Conservation (phyloP, 2,888 invertebrate genomes). For the Camponotus fellah region DNA sequence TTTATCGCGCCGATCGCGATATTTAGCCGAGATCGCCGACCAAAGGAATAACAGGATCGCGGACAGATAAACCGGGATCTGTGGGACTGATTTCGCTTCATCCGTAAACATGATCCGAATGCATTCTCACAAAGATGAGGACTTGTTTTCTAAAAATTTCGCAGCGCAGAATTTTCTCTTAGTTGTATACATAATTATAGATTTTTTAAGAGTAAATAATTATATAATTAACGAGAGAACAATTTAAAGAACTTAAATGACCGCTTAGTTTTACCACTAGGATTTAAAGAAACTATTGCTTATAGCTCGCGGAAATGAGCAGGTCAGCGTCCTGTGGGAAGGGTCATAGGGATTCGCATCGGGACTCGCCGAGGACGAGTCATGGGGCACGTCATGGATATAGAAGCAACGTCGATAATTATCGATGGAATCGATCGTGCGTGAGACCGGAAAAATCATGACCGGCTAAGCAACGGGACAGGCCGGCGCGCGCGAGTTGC, state of each 20-base stretch:
- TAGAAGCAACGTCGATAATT: slow-evolving; percentile 71
- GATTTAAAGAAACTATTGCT: neutral
- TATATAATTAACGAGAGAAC: neutral
- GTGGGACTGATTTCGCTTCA: slow-evolving; percentile 42
- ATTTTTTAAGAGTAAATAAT: neutral
- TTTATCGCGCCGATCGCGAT: slow-evolving; percentile 66
- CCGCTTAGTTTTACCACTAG: neutral
- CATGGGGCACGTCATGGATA: slow-evolving; percentile 23
- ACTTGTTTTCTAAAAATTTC: neutral
- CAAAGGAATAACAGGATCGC: slow-evolving; percentile 60
- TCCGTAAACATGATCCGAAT: slow-evolving; percentile 30
- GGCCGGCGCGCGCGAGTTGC: slow-evolving; percentile 55
- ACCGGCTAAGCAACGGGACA: slow-evolving; percentile 72
- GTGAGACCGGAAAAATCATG: slow-evolving; percentile 70
- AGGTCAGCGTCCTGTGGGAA: slow-evolving; percentile 28
- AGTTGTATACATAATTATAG: neutral
- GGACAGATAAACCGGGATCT: slow-evolving; percentile 55
- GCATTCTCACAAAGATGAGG: neutral
- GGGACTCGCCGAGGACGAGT: slow-evolving; percentile 23
- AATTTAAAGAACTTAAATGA: neutral
- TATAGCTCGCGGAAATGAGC: slow-evolving; percentile 9
- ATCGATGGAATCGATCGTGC: slow-evolving; percentile 71
- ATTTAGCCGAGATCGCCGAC: slow-evolving; percentile 47
- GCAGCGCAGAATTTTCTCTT: neutral
- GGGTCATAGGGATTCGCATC: slow-evolving; percentile 30